phyloP scores from a whole-genome alignment of 2,888 invertebrate species.

The Chirona hameri region DNA sequence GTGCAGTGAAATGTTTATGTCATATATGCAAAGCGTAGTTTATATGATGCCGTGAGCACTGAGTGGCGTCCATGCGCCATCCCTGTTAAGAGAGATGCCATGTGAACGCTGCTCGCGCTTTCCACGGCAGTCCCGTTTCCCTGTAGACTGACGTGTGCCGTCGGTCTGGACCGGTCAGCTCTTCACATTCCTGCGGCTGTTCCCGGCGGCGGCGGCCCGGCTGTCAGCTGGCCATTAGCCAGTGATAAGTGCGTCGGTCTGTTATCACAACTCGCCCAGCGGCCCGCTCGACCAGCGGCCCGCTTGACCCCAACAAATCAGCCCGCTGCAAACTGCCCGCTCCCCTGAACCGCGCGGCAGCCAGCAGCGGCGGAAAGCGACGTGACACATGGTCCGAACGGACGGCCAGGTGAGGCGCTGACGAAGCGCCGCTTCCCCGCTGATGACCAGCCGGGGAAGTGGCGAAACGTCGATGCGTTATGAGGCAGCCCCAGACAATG shows the following conservation, averaged over 20 bases:
- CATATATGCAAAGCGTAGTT: too few species aligned
- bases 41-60: too few species aligned
- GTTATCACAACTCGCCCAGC: neutral
- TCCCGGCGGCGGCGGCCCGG: neutral
- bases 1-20: neutral
- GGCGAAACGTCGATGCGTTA: neutral
- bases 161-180: neutral
- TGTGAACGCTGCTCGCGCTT: too few species aligned
- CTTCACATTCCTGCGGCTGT: neutral
- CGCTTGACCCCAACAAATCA: constrained; percentile 4
- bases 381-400: neutral
- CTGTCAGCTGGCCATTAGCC: neutral
- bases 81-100: too few species aligned
- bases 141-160: too few species aligned
- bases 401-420: neutral
- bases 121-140: too few species aligned
- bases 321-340: too few species aligned
- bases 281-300: neutral
- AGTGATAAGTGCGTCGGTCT: constrained; percentile 1
- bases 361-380: neutral
- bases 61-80: too few species aligned
- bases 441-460: neutral
- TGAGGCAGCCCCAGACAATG: neutral
- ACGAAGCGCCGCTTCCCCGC: neutral
- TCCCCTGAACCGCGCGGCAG: too few species aligned